Evolutionary conservation across 23 tunicate genomes (phyloP).

Genomic region (Styela clava): DNA sequence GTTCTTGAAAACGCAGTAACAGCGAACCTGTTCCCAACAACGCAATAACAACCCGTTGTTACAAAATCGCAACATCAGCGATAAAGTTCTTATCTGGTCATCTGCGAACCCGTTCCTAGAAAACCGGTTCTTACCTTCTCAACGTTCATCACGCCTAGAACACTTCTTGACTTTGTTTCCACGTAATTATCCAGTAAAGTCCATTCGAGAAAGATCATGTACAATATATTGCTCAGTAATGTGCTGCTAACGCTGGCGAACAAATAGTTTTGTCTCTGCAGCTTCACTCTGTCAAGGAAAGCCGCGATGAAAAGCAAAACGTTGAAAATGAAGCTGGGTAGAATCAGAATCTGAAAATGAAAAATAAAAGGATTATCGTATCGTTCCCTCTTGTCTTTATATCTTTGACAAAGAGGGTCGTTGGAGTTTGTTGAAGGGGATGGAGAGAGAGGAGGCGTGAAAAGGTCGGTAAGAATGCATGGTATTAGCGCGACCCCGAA

Average conservation of each 20-base stretch:
- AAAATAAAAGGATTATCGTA: not conserved
- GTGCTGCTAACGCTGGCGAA: constrained; percentile 73
- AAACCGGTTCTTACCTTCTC: too few species aligned
- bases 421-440: not conserved
- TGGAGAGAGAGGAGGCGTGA: too few species aligned
- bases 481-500: too few species aligned
- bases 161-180: not conserved
- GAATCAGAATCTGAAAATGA: constrained; percentile 33
- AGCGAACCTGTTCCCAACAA: too few species aligned
- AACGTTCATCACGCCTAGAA: not conserved
- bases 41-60: too few species aligned
- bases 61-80: too few species aligned
- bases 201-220: constrained; percentile 50
- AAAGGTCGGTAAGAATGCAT: too few species aligned
- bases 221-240: constrained; percentile 56
- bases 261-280: constrained; percentile 66
- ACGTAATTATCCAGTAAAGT: constrained; percentile 38
- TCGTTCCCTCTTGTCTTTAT: not conserved
- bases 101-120: too few species aligned
- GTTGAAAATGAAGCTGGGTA: constrained; percentile 36
- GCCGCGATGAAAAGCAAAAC: constrained; percentile 49
- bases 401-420: not conserved
- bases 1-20: too few species aligned
- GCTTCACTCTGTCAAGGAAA: constrained; percentile 44
- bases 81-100: too few species aligned